A percentile compares a stretch with the other conserved stretches of the same genome.
phyloP scores from a whole-genome alignment of 2,888 invertebrate species.

The Andrena trimmerana region DNA sequence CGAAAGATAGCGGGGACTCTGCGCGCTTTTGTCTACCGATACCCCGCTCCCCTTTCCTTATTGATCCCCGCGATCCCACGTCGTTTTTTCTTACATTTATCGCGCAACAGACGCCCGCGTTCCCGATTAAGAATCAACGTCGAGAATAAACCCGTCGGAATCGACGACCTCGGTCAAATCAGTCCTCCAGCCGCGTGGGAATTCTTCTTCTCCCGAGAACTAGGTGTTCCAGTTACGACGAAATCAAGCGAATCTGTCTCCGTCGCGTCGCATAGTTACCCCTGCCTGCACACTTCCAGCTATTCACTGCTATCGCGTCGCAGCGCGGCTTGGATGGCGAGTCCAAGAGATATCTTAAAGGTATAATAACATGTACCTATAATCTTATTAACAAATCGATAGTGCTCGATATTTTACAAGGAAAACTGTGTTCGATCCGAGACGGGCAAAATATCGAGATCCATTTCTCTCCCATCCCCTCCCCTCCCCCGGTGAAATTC shows the following conservation, averaged over 20 bases:
- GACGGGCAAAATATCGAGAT: too few species aligned
- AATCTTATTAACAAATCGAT: too few species aligned
- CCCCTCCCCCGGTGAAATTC: not conserved
- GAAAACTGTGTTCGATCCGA: too few species aligned
- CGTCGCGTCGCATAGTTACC: too few species aligned
- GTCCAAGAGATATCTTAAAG: too few species aligned
- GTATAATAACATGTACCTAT: too few species aligned
- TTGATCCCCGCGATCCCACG: constrained; percentile 24
- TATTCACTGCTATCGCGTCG: too few species aligned
- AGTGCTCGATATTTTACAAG: too few species aligned
- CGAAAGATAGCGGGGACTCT: constrained; percentile 44
- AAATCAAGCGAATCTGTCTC: too few species aligned
- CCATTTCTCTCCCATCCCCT: too few species aligned
- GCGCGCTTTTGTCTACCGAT: constrained; percentile 21
- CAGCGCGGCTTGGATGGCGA: too few species aligned
- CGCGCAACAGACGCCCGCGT: not conserved
- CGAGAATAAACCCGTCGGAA: constrained; percentile 21
- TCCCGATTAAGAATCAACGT: constrained; percentile 15
- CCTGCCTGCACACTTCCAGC: too few species aligned
- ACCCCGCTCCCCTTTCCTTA: not conserved
- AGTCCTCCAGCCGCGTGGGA: not conserved
- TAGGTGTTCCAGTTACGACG: not conserved
- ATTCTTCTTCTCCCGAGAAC: not conserved
- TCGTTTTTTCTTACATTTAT: constrained; percentile 42
- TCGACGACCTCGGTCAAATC: constrained; percentile 8